Percentiles rank a stretch among this genome's conserved stretches.
These are phyloP conservation scores for Gymnocheta viridis DNA, from an alignment of 2,888 invertebrate genomes.

Conservation along the genomic window DNA sequence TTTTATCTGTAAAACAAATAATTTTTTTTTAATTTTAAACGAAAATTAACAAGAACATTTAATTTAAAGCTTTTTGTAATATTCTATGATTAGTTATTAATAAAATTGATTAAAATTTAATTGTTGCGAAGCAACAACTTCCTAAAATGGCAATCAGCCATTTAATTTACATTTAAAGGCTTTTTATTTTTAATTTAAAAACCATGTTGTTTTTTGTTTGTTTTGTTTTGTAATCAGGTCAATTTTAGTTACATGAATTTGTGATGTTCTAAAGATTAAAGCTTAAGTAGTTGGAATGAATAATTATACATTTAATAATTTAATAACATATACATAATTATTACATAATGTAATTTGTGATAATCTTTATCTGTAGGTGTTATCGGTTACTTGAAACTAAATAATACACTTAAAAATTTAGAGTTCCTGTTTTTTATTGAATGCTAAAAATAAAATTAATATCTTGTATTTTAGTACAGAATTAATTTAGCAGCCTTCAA, in stretches of 20 bases:
- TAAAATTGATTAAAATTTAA: neutral
- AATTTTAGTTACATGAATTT: neutral
- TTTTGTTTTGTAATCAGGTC: neutral
- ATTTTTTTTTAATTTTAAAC: neutral
- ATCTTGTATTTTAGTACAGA: neutral
- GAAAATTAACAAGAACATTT: neutral
- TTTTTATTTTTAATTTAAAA: constrained; percentile 19
- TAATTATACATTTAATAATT: too few species aligned
- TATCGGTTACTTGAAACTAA: neutral
- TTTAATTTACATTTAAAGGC: neutral
- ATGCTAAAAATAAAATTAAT: neutral
- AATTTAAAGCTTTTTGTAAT: neutral
- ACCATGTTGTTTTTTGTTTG: neutral
- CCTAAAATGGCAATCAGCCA: neutral
- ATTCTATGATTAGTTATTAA: constrained; percentile 9
- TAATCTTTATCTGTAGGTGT: neutral
- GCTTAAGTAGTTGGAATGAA: neutral
- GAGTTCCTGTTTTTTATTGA: neutral
- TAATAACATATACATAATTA: neutral
- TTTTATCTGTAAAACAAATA: too few species aligned
- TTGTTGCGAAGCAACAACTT: neutral
- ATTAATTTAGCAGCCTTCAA: constrained; percentile 7
- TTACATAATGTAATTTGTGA: neutral
- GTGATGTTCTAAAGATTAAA: neutral
- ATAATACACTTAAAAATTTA: neutral